Conservation (phyloP, 1,140 invertebrate genomes). For the Pseudachorutes palmiensis region DNA sequence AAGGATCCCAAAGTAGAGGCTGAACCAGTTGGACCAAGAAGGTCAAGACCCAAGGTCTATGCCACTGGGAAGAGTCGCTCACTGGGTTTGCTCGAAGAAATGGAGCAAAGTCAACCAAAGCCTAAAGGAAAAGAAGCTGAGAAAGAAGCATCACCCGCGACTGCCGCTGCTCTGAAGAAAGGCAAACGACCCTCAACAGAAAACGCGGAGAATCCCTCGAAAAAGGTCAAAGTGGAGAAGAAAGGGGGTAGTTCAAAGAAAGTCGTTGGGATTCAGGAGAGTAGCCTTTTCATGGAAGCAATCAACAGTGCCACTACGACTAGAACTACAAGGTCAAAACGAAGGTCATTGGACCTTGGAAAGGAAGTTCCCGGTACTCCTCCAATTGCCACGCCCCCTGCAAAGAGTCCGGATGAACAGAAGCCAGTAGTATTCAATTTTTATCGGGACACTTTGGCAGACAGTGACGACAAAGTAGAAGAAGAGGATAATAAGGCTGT, state of each 20-base stretch:
- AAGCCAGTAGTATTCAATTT: conserved; percentile 52
- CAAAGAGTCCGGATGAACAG: conserved; percentile 9
- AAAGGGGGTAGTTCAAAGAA: conserved; percentile 43
- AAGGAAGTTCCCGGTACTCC: conserved; percentile 46
- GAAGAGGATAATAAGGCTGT: neutral
- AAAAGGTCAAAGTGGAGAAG: conserved; percentile 30
- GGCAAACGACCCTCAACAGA: conserved; percentile 35
- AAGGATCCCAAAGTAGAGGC: neutral
- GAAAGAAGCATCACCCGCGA: conserved; percentile 38
- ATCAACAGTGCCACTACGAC: conserved; percentile 53
- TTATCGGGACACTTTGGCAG: conserved; percentile 74
- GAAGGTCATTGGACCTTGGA: conserved; percentile 56
- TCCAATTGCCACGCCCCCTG: conserved; percentile 39
- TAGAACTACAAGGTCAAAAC: conserved; percentile 53
- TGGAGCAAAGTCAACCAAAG: conserved; percentile 21
- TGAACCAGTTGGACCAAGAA: conserved; percentile 15
- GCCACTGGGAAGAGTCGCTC: conserved; percentile 18
- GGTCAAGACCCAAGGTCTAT: conserved; percentile 24
- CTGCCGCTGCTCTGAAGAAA: neutral
- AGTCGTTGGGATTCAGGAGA: conserved; percentile 61
- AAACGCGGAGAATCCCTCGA: conserved; percentile 46
- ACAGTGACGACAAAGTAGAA: conserved; percentile 39
- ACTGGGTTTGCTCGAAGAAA: conserved; percentile 23
- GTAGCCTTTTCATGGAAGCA: conserved; percentile 85
- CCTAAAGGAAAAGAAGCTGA: conserved; percentile 22